These are phyloP conservation scores for Smittia sp. DNA, from an alignment of 2,888 invertebrate genomes.

Conservation along the genomic window DNA sequence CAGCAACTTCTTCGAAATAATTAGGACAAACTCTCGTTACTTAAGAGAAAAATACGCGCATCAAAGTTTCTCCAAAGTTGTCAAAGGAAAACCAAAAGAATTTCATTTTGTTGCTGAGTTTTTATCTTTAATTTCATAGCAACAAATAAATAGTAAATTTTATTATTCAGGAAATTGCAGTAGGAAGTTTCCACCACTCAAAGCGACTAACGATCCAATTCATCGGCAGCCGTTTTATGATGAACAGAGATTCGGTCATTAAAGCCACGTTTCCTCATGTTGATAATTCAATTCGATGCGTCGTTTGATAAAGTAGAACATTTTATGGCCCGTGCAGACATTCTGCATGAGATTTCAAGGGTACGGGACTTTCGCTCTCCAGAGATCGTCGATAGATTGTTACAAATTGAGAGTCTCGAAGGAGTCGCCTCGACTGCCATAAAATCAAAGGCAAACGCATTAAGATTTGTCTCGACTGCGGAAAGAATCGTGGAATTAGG, in stretches of 20 bases:
- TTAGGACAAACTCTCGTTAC: too few species aligned
- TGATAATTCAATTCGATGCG: conserved; percentile 38
- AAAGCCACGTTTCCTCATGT: conserved; percentile 37
- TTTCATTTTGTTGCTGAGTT: too few species aligned
- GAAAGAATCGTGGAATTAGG: not conserved
- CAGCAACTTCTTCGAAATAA: too few species aligned
- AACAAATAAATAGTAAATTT: not conserved
- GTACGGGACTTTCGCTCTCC: not conserved
- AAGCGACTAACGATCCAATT: not conserved
- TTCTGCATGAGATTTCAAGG: conserved; percentile 9
- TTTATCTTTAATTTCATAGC: too few species aligned
- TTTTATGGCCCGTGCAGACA: conserved; percentile 24
- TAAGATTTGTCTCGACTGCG: not conserved
- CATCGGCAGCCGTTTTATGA: not conserved
- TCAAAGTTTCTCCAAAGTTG: too few species aligned
- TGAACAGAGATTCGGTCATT: conserved; percentile 13
- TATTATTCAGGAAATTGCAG: conserved; percentile 9
- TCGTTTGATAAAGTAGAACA: conserved; percentile 29
- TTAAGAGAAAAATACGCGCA: too few species aligned
- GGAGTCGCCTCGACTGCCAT: conserved; percentile 21
- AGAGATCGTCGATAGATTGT: not conserved
- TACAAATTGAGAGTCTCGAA: conserved; percentile 35
- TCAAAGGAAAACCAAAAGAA: too few species aligned
- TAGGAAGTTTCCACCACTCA: conserved; percentile 5
- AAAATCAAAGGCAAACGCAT: conserved; percentile 8